Evolutionary conservation across 2,797 vertebrate species (phyloP).

Genomic region (Lepus oiostolus): DNA sequence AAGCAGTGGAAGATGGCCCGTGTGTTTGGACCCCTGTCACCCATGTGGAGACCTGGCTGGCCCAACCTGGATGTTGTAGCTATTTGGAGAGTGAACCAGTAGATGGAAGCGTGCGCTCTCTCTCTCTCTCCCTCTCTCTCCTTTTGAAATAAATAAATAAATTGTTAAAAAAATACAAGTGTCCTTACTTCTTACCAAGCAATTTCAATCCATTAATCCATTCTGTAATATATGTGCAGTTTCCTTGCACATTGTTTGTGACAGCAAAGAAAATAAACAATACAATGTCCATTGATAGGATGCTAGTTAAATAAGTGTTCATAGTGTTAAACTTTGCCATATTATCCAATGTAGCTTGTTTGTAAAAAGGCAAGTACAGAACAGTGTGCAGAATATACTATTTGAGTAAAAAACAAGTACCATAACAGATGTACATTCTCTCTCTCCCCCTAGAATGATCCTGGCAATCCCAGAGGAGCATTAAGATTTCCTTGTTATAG

Average conservation of each 20-base stretch:
- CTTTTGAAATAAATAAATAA: too few relatives aligned
- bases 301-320: conserved; percentile 53
- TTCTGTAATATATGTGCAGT: conserved; percentile 2
- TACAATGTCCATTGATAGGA: background rate
- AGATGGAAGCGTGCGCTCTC: too few relatives aligned
- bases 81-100: too few relatives aligned
- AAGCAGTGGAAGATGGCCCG: too few relatives aligned
- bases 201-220: conserved; percentile 49
- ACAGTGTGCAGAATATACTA: conserved; percentile 43
- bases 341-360: conserved; percentile 48
- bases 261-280: conserved; percentile 35
- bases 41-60: too few relatives aligned
- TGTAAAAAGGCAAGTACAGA: conserved; percentile 46
- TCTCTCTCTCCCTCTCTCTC: too few relatives aligned
- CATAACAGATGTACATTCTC: background rate
- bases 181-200: conserved; percentile 28
- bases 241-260: conserved; percentile 44
- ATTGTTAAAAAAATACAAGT: conserved; percentile 33
- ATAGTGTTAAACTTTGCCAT: conserved; percentile 35
- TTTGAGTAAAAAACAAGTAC: conserved; percentile 34
- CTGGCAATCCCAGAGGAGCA: background rate
- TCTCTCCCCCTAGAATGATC: background rate
- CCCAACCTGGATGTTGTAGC: too few relatives aligned
- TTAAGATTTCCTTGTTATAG: conserved; percentile 25
- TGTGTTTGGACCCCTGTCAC: too few relatives aligned